Base-by-base conservation (phyloP, 2,113 vertebrate species). In the Macroglossus sobrinus region DNA sequence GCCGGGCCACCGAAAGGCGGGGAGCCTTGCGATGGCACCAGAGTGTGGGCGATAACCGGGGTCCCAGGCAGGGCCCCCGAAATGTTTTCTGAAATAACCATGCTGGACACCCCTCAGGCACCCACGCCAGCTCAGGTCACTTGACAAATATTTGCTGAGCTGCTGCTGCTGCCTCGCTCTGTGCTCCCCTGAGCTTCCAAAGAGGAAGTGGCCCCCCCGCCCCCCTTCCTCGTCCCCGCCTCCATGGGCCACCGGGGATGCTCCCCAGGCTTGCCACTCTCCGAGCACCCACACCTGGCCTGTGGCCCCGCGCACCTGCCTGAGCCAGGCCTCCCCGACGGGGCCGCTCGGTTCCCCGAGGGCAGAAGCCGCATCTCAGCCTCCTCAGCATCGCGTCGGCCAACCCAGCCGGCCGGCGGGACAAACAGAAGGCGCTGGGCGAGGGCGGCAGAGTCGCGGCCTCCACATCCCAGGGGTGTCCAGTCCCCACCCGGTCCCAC, bases 391-490 rank as follows among this genome's bases (percentile, higher is more conserved):
- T 11, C 22, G 35, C 72, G 71, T 22, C 45, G 63, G 64, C 24
- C 22, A 61, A 59, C 28, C 66, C 33, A 33, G 14, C 18, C 43
- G 13, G 33, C 21, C 22, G 9, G 5, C 24, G 2, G 47, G 47
- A 59, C 30, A 9, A 4, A 63, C n/a, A 79, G 47, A 4, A 43
- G 59, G 61, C 47, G 47, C 4, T 0, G 13, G 45, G 45, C 45
- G 12, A 2, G 0, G 8, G 0, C 0, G 0, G 38, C 11, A 13
- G 26, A 64, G 50, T 50, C 3, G 3, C 11, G 11, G 16, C 26
- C 13, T 9, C 26, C 13, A 16, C 24, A 26, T 18, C n/a, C 30
- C 0, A 1, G 24, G 8, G 2, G 50, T 8, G 3, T 74, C 30
- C 4, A 1, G 15, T 14, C 10, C 33, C 24, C 26, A 18, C 22